Conservation (phyloP, 2,888 invertebrate species). For the Aspidiotus rigidus region DNA sequence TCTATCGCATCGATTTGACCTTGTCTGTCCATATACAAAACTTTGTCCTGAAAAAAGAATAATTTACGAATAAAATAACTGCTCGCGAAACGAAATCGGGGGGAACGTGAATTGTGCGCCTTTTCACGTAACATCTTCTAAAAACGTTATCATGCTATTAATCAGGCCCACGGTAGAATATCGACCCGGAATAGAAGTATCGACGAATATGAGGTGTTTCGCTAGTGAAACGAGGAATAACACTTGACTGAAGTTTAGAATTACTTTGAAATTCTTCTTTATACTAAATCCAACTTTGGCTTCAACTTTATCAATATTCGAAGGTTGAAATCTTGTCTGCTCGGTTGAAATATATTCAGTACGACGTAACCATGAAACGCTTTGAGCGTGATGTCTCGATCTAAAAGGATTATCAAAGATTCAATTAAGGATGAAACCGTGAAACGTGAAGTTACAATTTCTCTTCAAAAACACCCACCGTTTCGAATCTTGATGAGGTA, state of each 20-base stretch:
- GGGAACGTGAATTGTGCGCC: neutral
- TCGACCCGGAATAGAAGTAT: too few relatives aligned
- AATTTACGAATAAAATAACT: neutral
- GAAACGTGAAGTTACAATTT: neutral
- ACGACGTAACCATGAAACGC: constrained; percentile 94
- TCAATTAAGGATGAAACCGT: neutral
- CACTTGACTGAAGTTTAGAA: neutral
- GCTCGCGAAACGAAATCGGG: neutral
- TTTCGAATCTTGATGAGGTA: constrained; percentile 77
- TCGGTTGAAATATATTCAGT: constrained; percentile 99
- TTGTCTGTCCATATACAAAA: constrained; percentile 89
- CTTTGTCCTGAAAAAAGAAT: constrained; percentile 60
- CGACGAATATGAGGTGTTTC: too few relatives aligned
- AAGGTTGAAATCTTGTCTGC: constrained; percentile 92
- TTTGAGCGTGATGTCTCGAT: constrained; percentile 89
- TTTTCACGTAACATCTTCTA: neutral
- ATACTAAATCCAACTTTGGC: constrained; percentile 98
- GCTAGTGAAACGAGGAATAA: too few relatives aligned
- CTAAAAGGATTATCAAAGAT: constrained; percentile 40
- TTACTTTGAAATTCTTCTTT: constrained; percentile 70
- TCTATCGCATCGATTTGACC: constrained; percentile 93
- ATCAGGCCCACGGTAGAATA: neutral
- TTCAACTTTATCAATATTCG: constrained; percentile 94
- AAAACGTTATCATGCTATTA: neutral
- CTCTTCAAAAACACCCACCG: constrained; percentile 43